Evolutionary conservation across 2,797 vertebrate species (phyloP).

Genomic region (Coilia nasus): DNA sequence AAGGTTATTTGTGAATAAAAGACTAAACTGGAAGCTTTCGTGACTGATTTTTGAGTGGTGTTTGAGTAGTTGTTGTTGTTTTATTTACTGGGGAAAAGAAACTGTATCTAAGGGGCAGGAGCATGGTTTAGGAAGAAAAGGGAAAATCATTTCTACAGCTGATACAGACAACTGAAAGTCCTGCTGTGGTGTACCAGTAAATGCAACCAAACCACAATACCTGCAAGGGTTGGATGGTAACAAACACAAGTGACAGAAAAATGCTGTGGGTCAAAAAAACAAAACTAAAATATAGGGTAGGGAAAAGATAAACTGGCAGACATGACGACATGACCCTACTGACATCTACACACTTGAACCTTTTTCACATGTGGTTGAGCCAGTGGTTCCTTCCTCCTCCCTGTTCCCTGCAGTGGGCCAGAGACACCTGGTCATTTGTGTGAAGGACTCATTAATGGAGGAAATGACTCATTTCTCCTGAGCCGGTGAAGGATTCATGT

Average conservation of each 20-base stretch:
- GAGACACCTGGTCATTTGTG: background rate
- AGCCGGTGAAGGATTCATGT: background rate
- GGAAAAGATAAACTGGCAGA: background rate
- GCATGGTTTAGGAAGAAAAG: background rate
- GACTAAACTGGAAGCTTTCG: background rate
- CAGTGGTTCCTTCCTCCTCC: background rate
- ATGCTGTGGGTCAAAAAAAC: background rate
- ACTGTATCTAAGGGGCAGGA: background rate
- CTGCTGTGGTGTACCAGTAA: background rate
- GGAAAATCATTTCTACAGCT: background rate
- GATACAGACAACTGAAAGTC: background rate
- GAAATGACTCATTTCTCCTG: constrained; percentile 10
- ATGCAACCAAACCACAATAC: too few species aligned
- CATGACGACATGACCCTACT: too few species aligned
- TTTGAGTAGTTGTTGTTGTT: background rate
- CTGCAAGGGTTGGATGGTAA: background rate
- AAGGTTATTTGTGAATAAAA: background rate
- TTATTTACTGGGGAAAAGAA: background rate
- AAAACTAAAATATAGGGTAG: background rate
- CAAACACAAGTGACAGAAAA: background rate
- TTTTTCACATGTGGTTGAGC: background rate
- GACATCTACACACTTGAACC: background rate
- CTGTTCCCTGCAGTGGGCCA: background rate
- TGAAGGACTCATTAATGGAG: constrained; percentile 14
- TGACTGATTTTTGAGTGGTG: background rate